A percentile compares a stretch with the other conserved stretches of the same genome.
These are phyloP conservation scores for Andrena hattorfiana DNA, from an alignment of 2,888 invertebrate species.

Conservation along the genomic window DNA sequence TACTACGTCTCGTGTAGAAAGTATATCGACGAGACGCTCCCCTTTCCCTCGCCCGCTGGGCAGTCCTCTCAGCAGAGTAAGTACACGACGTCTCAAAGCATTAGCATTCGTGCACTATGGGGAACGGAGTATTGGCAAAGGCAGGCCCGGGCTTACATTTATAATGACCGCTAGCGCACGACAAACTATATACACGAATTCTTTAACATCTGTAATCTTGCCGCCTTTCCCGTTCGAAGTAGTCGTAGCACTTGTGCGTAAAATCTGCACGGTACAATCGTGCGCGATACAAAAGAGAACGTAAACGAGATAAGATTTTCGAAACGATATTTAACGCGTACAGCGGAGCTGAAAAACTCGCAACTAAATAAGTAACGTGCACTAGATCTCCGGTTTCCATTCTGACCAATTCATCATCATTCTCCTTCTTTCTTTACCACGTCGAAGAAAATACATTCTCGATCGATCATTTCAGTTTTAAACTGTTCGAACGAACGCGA, in stretches of 20 bases:
- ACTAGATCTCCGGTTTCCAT: not conserved
- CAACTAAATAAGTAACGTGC: conserved; percentile 4
- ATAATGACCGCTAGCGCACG: conserved; percentile 31
- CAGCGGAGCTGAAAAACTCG: not conserved
- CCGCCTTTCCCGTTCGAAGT: conserved; percentile 45
- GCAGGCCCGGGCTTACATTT: conserved; percentile 4
- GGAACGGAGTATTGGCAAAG: not conserved
- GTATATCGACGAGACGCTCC: conserved; percentile 1
- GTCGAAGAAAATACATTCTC: not conserved
- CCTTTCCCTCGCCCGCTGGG: not conserved
- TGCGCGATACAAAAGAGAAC: conserved; percentile 15
- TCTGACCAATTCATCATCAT: not conserved
- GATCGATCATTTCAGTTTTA: not conserved
- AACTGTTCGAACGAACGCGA: conserved; percentile 4
- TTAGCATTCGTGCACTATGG: not conserved
- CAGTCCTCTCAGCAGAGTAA: not conserved
- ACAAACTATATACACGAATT: conserved; percentile 75
- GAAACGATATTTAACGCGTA: not conserved
- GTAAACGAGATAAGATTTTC: not conserved
- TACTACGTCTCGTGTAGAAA: conserved; percentile 14
- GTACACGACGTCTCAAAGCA: conserved; percentile 1
- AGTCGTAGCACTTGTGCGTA: conserved; percentile 75
- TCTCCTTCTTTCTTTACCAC: not conserved
- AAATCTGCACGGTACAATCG: conserved; percentile 46
- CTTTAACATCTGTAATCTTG: conserved; percentile 71